Percentiles rank a stretch among this genome's conserved stretches.
Evolutionary conservation across 1,140 invertebrate species (phyloP).

Genomic region (Trissolcus basalis): DNA sequence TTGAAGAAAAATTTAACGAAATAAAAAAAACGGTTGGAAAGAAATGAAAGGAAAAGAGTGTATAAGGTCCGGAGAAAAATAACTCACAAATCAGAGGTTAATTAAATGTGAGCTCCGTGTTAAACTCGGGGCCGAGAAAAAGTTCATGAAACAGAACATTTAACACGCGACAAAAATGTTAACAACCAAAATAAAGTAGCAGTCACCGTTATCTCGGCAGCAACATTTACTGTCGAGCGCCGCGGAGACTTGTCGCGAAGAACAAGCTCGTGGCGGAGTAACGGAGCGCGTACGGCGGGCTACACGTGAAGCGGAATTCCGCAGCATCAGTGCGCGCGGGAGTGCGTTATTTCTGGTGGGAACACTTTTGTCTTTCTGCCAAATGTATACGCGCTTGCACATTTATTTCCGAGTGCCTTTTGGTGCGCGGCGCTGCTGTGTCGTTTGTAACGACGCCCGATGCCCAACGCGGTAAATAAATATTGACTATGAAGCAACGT

Average conservation of each 20-base stretch:
- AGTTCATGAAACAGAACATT: constrained; percentile 37
- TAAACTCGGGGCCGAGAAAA: constrained; percentile 23
- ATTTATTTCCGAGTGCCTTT: constrained; percentile 62
- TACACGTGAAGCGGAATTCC: constrained; percentile 57
- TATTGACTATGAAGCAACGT: constrained; percentile 66
- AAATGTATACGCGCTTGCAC: constrained; percentile 61
- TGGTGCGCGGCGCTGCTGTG: constrained; percentile 1
- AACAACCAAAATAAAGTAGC: constrained; percentile 55
- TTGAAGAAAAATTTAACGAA: not conserved
- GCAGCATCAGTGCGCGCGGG: constrained; percentile 38
- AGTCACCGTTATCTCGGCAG: constrained; percentile 53
- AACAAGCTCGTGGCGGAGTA: constrained; percentile 53
- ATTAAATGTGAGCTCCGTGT: constrained; percentile 41
- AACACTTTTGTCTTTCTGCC: constrained; percentile 66
- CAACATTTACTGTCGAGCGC: constrained; percentile 45
- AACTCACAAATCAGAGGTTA: constrained; percentile 45
- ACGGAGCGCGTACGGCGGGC: constrained; percentile 47
- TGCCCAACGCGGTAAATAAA: constrained; percentile 65
- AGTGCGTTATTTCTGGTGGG: constrained; percentile 47
- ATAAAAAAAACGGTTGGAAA: constrained; percentile 1
- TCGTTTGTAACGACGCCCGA: constrained; percentile 57
- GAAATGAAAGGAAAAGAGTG: too few species aligned
- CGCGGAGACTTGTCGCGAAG: constrained; percentile 32
- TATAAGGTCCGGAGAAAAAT: too few species aligned
- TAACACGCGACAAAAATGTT: constrained; percentile 49